Percentiles rank a stretch among this genome's conserved stretches.
phyloP scores from a whole-genome alignment of 2,888 invertebrate genomes.

The Drosophila prolongata region DNA sequence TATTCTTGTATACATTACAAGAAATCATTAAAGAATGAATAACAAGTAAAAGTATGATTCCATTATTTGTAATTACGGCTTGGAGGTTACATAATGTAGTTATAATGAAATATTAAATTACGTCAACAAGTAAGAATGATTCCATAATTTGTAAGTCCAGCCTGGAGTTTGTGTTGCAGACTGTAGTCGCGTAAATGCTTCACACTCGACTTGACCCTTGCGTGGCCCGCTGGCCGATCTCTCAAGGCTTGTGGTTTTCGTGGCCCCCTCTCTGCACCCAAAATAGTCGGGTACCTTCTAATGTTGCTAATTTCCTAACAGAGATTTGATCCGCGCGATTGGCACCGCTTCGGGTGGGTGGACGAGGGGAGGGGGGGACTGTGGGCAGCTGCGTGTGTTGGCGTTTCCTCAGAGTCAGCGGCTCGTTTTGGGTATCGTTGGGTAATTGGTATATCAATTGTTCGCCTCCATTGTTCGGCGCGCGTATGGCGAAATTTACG shows the following conservation, averaged over 20 bases:
- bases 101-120: too few relatives aligned
- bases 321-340: conserved; percentile 57
- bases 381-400: conserved; percentile 49
- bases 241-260: conserved; percentile 31
- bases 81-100: too few relatives aligned
- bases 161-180: conserved; percentile 4
- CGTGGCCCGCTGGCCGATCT: conserved; percentile 32
- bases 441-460: conserved; percentile 80
- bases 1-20: too few relatives aligned
- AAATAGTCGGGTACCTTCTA: conserved; percentile 58
- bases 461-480: conserved; percentile 45
- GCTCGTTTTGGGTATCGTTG: conserved; percentile 37
- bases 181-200: conserved; percentile 41
- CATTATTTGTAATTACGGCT: too few relatives aligned
- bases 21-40: too few relatives aligned
- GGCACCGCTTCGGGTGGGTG: conserved; percentile 9
- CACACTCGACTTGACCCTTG: conserved; percentile 69
- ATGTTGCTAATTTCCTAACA: conserved; percentile 67
- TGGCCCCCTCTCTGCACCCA: conserved; percentile 18
- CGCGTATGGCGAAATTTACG: conserved; percentile 56
- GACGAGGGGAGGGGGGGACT: not conserved
- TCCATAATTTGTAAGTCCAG: not conserved
- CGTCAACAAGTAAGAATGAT: not conserved
- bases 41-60: too few relatives aligned
- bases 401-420: conserved; percentile 30